These are phyloP conservation scores for Melanogrammus aeglefinus DNA, from an alignment of 2,797 vertebrate species.

Conservation along the genomic window DNA sequence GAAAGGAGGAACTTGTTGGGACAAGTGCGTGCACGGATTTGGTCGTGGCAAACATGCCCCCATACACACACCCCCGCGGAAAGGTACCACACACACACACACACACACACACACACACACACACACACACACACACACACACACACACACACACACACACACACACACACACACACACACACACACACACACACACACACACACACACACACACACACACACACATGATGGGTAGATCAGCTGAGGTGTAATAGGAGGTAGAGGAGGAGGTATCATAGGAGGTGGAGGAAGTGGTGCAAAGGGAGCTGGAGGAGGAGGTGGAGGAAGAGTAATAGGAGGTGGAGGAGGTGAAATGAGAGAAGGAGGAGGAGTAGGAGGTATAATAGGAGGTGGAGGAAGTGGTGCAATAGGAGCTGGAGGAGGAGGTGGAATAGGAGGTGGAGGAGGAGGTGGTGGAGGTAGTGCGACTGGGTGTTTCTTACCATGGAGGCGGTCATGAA, in stretches of 20 bases:
- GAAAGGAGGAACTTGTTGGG: too few relatives aligned
- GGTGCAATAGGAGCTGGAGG: too few relatives aligned
- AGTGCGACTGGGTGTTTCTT: conserved; percentile 36
- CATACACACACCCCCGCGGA: background rate
- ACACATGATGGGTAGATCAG: background rate
- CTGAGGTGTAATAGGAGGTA: too few relatives aligned
- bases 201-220: background rate
- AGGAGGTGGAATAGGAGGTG: background rate
- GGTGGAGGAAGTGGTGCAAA: too few relatives aligned
- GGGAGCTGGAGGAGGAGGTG: too few relatives aligned
- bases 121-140: background rate
- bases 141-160: background rate
- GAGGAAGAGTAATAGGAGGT: too few relatives aligned
- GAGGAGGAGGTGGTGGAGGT: background rate
- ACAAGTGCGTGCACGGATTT: too few relatives aligned
- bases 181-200: background rate
- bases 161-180: background rate
- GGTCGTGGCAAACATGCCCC: too few relatives aligned
- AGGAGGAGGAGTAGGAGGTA: too few relatives aligned
- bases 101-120: background rate
- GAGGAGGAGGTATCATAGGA: too few relatives aligned
- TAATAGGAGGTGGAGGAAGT: too few relatives aligned
- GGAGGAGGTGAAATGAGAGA: too few relatives aligned
- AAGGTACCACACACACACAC: background rate
- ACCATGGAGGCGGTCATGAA: conserved; percentile 89